These are phyloP conservation scores for Oreohelix idahoensis DNA, from an alignment of 1,140 invertebrate species.

Conservation along the genomic window DNA sequence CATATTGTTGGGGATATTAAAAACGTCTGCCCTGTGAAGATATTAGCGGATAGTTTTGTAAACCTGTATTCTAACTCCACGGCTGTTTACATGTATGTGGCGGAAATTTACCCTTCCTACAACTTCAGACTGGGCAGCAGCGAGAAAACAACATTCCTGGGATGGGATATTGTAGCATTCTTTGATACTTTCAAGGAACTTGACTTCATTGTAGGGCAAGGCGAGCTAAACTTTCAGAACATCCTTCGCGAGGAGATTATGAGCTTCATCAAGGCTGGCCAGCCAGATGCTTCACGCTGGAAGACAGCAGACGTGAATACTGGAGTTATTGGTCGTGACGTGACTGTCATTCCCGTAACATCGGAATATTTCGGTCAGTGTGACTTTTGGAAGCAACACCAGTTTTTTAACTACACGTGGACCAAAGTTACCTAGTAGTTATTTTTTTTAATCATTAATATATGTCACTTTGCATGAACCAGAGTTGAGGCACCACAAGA, in stretches of 20 bases:
- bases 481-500: no score
- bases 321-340: constrained; percentile 14
- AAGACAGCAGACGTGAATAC: constrained; percentile 19
- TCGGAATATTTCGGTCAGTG: constrained; percentile 1
- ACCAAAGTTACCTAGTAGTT: no score
- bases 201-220: constrained; percentile 41
- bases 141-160: constrained; percentile 44
- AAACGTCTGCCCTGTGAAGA: constrained; percentile 11
- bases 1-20: constrained; percentile 13
- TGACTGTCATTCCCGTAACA: constrained; percentile 15
- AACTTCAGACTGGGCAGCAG: background rate
- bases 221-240: constrained; percentile 53
- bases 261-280: constrained; percentile 50
- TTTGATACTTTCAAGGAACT: constrained; percentile 54
- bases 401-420: constrained; percentile 31
- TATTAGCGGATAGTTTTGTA: background rate
- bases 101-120: constrained; percentile 26
- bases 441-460: no score
- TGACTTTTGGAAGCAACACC: constrained; percentile 18
- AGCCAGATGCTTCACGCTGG: constrained; percentile 50
- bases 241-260: constrained; percentile 51
- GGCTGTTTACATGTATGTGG: constrained; percentile 16
- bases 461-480: no score
- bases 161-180: constrained; percentile 61
- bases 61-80: background rate